Base-by-base conservation (phyloP, 2,888 invertebrate species). In the Latrodectus elegans region DNA sequence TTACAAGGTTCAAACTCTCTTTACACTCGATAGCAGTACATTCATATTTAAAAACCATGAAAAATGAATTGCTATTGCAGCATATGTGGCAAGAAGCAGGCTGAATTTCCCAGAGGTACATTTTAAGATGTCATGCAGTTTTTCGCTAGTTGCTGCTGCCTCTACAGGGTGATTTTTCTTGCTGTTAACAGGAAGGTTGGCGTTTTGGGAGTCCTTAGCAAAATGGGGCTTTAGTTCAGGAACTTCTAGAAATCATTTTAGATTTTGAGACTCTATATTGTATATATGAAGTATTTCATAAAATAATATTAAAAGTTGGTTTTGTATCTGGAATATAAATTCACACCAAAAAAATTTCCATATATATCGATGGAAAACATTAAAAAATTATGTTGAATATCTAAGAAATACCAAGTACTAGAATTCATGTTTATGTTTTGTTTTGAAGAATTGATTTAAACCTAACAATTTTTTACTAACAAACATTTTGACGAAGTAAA, bases 1-100 rank as follows among this genome's bases (percentile, higher is more conserved):
- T 75, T 51, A 68, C 60, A 10, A 71, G 75, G 80, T 86, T 86
- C 70, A 86, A 72, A 53, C 53, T 64, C 65, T 80, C 71, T 86
- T 86, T 81, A 55, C 71, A 80, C 74, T 75, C 71, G 70, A 75
- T 80, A 64, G 80, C 70, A 64, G 74, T 75, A 55, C 78, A 81
- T 86, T 68, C 71, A 86, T 86, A 80, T 86, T 80, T 86, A 76
- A 86, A 17, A 70, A 38, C 79, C 64, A 71, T 86, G 86, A 86
- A 86, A 86, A 80, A 86, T 86, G 86, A 86, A 86, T 80, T 86
- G 64, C 78, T 80, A 76, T 74, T n/a, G 38, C 38, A 14, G 67
- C 75, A 6, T 14, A 12, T 67, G 53, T n/a, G 55, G 68, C 75
- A 6, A 14, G 72, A 65, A 38, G 15, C 8, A 49, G 49, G 17